Evolutionary conservation across 2,113 vertebrate species (phyloP).

Genomic region (Psittacula cyanocephala): DNA sequence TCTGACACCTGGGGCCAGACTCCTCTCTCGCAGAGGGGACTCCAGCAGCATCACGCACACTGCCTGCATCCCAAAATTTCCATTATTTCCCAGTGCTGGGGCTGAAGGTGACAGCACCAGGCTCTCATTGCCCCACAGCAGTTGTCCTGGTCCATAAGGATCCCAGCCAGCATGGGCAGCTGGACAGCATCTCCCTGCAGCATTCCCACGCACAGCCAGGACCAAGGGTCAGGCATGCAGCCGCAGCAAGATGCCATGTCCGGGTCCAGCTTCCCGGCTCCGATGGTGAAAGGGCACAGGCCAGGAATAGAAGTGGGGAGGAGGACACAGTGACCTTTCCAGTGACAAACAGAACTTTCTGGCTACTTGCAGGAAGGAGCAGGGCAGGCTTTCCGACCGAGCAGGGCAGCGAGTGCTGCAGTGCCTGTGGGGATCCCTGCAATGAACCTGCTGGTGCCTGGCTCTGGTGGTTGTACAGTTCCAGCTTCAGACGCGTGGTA

Average conservation of each 20-base stretch:
- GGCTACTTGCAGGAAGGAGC: slow-evolving; percentile 30
- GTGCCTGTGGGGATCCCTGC: background rate
- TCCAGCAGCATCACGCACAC: accelerated
- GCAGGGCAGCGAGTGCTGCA: background rate
- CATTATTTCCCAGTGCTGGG: accelerated
- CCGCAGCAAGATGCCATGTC: background rate
- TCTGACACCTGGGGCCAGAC: accelerated
- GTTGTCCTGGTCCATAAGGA: background rate
- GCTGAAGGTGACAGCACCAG: background rate
- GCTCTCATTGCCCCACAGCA: background rate
- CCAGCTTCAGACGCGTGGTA: accelerated
- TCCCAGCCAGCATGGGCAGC: background rate
- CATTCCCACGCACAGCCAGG: background rate
- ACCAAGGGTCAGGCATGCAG: background rate
- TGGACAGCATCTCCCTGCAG: background rate
- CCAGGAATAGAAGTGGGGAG: slow-evolving; percentile 32
- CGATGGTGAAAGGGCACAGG: slow-evolving; percentile 26
- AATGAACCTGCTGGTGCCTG: background rate
- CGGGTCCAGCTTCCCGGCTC: background rate
- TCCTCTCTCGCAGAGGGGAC: background rate
- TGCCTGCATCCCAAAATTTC: background rate
- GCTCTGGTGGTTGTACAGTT: accelerated
- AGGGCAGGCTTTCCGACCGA: background rate
- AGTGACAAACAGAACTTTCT: slow-evolving; percentile 30
- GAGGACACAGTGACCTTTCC: slow-evolving; percentile 60